Evolutionary conservation across 2,888 invertebrate genomes (phyloP).

Genomic region (Monochamus alternatus): DNA sequence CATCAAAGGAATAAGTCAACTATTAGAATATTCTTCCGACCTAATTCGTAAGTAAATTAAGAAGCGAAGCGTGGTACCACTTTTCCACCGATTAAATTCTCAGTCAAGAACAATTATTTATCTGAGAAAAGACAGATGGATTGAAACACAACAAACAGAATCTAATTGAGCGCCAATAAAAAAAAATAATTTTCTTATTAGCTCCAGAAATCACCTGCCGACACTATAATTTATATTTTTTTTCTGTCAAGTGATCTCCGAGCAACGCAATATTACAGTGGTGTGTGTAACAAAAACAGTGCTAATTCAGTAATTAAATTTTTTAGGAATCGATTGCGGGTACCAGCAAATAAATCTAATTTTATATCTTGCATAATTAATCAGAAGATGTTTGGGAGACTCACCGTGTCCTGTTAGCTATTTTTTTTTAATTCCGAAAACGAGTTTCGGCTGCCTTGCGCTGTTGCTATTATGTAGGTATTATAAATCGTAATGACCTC

Average conservation of each 20-base stretch:
- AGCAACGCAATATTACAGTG: background rate
- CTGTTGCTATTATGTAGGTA: background rate
- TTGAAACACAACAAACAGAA: background rate
- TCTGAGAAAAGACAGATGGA: background rate
- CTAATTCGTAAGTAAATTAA: too few species aligned
- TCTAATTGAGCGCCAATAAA: background rate
- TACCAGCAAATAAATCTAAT: slow-evolving; percentile 20
- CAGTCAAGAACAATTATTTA: background rate
- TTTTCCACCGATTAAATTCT: background rate
- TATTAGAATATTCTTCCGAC: too few species aligned
- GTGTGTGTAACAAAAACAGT: background rate
- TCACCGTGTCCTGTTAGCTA: slow-evolving; percentile 16
- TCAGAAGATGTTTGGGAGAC: slow-evolving; percentile 15
- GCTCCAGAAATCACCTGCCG: slow-evolving; percentile 15
- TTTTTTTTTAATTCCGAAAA: slow-evolving; percentile 14
- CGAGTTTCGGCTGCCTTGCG: slow-evolving; percentile 13
- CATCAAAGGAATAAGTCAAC: too few species aligned
- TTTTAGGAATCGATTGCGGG: background rate
- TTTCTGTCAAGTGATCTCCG: background rate
- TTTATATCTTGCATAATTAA: slow-evolving; percentile 22
- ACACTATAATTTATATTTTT: background rate
- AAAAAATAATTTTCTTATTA: background rate
- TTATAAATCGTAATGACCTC: slow-evolving; percentile 15
- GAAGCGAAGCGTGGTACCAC: too few species aligned
- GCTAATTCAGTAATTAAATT: background rate